These are phyloP conservation scores for Daboia siamensis DNA, from an alignment of 2,113 vertebrate genomes.

Conservation along the genomic window DNA sequence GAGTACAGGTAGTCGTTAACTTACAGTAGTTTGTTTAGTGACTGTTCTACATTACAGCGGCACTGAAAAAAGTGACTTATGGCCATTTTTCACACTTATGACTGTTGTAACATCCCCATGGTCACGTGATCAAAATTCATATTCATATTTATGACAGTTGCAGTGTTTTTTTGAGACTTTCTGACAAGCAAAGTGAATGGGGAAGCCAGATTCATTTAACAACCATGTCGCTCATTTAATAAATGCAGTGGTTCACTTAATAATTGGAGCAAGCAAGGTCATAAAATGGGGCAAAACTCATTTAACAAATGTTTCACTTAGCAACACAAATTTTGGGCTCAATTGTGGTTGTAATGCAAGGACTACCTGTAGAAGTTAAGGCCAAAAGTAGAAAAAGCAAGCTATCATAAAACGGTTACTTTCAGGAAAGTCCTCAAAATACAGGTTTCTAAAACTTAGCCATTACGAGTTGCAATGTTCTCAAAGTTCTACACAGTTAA, in stretches of 20 bases:
- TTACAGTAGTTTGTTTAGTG: too few species aligned
- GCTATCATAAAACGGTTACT: not conserved
- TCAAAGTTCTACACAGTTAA: not conserved
- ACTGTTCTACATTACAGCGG: too few species aligned
- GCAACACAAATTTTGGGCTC: not conserved
- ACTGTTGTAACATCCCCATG: too few species aligned
- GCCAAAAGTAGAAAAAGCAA: not conserved
- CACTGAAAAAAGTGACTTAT: too few species aligned
- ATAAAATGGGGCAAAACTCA: not conserved
- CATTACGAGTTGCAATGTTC: not conserved
- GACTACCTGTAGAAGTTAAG: not conserved
- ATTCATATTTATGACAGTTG: too few species aligned
- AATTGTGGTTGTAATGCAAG: not conserved
- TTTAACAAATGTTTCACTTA: not conserved
- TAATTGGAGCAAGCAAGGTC: not conserved
- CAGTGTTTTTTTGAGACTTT: not conserved
- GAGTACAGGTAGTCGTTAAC: not conserved
- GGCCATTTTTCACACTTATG: too few species aligned
- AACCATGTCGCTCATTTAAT: not conserved
- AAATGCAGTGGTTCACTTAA: not conserved
- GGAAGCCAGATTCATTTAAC: not conserved
- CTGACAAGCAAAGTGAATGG: not conserved
- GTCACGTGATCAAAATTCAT: too few species aligned
- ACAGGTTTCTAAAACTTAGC: not conserved
- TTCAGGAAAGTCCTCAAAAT: not conserved